phyloP scores from a whole-genome alignment of 2,797 vertebrate genomes.

The Phoxinus dragarum region DNA sequence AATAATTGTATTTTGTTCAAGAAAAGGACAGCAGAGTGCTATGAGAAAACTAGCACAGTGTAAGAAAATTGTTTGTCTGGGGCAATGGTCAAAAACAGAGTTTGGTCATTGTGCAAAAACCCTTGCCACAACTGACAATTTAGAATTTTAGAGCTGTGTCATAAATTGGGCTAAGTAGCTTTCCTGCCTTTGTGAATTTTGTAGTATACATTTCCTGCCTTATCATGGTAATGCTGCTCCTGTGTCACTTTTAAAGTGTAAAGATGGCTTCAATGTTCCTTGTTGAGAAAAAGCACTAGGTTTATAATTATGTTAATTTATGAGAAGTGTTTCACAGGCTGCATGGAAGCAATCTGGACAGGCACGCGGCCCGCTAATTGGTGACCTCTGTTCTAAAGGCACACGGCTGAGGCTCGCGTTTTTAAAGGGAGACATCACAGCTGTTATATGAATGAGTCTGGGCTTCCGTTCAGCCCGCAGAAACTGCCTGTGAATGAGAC shows the following conservation, averaged over 20 bases:
- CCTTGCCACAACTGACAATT: not conserved
- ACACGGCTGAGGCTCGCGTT: constrained; percentile 12
- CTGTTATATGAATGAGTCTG: constrained; percentile 44
- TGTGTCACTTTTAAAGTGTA: not conserved
- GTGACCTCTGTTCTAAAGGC: constrained; percentile 30
- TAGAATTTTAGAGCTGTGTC: not conserved
- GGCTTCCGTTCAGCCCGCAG: constrained; percentile 28
- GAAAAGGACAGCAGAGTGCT: not conserved
- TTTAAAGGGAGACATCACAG: constrained; percentile 42
- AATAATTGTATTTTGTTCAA: not conserved
- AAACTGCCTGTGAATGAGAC: constrained; percentile 42
- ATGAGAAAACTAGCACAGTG: not conserved
- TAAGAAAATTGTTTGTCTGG: not conserved
- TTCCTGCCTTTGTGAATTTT: not conserved
- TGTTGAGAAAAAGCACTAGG: not conserved
- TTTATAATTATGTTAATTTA: constrained; percentile 24
- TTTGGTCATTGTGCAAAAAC: not conserved
- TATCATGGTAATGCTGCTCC: not conserved
- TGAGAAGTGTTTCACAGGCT: constrained; percentile 27
- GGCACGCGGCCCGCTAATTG: not conserved
- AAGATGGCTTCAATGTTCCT: not conserved
- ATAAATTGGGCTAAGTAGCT: not conserved
- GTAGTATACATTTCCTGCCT: not conserved
- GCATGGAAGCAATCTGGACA: not conserved
- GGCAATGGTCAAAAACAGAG: not conserved